phyloP scores from a whole-genome alignment of 2,888 invertebrate species.

The Cheilosia variabilis region DNA sequence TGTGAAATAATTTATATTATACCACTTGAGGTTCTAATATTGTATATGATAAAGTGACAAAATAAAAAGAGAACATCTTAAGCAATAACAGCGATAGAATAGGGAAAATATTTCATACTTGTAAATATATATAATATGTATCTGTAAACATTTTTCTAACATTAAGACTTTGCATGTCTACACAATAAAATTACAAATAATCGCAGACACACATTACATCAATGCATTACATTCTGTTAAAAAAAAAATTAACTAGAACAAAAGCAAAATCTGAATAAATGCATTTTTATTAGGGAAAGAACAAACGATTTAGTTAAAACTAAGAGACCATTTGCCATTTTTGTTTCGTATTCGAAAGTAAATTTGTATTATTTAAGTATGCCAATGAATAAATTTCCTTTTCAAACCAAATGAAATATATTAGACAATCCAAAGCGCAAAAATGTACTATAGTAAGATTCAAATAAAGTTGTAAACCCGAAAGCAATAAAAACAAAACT shows the following conservation, averaged over 20 bases:
- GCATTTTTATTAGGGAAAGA: slow-evolving; percentile 53
- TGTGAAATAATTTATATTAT: slow-evolving; percentile 25
- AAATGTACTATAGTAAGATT: slow-evolving; percentile 23
- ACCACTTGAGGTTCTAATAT: slow-evolving; percentile 51
- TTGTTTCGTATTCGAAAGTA: slow-evolving; percentile 25
- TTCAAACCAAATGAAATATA: slow-evolving; percentile 41
- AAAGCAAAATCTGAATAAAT: slow-evolving; percentile 32
- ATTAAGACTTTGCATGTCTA: slow-evolving; percentile 62
- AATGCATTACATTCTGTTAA: slow-evolving; percentile 50
- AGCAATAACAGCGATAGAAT: slow-evolving; percentile 68
- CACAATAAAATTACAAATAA: slow-evolving; percentile 65
- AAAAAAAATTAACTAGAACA: not conserved
- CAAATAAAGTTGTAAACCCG: slow-evolving; percentile 42
- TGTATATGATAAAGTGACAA: slow-evolving; percentile 15
- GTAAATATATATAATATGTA: slow-evolving; percentile 48
- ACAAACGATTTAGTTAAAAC: slow-evolving; percentile 7
- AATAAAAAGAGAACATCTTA: slow-evolving; percentile 52
- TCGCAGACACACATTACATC: slow-evolving; percentile 63
- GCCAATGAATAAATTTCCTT: slow-evolving; percentile 62
- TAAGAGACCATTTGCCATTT: slow-evolving; percentile 32
- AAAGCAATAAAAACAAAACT: slow-evolving; percentile 69
- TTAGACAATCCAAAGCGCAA: slow-evolving; percentile 68
- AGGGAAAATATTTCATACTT: slow-evolving; percentile 55
- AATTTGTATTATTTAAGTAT: slow-evolving; percentile 56
- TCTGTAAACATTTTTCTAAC: slow-evolving; percentile 42